These are phyloP conservation scores for Gorsachius goisagi DNA, from an alignment of 2,113 vertebrate genomes.

Conservation along the genomic window DNA sequence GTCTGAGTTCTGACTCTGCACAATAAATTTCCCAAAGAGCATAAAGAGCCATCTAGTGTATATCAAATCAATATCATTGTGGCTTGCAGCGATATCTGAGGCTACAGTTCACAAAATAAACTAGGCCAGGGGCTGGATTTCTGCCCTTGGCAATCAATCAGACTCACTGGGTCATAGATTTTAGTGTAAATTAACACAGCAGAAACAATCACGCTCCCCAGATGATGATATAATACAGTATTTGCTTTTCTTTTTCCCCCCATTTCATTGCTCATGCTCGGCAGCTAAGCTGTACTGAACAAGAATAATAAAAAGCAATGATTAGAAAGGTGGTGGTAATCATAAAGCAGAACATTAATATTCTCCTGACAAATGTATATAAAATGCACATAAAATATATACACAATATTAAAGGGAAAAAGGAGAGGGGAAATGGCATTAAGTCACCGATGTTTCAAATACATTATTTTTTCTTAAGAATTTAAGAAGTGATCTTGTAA, in stretches of 20 bases:
- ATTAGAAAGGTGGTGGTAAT: constrained; percentile 64
- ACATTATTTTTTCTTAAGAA: background rate
- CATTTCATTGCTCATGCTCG: constrained; percentile 60
- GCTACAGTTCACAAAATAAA: constrained; percentile 88
- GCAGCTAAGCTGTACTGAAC: constrained; percentile 52
- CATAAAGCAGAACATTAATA: constrained; percentile 61
- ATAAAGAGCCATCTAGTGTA: constrained; percentile 85
- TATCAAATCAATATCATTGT: constrained; percentile 87
- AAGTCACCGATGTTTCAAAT: background rate
- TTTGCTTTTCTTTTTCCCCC: constrained; percentile 67
- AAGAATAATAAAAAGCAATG: constrained; percentile 74
- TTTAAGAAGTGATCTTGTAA: background rate
- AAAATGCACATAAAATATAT: constrained; percentile 23
- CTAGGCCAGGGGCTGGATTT: constrained; percentile 82
- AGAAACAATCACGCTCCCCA: constrained; percentile 78
- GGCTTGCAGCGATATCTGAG: constrained; percentile 80
- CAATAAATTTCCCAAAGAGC: constrained; percentile 86
- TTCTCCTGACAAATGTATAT: constrained; percentile 56
- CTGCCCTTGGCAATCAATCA: constrained; percentile 86
- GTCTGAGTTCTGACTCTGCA: constrained; percentile 77
- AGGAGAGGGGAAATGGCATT: background rate
- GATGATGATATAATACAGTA: constrained; percentile 76
- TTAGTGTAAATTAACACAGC: constrained; percentile 88
- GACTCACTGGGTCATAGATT: constrained; percentile 82
- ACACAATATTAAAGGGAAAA: constrained; percentile 16